Base-by-base conservation (phyloP, 35 echinoderm and acorn worm species). In the Strongylocentrotus purpuratus region DNA sequence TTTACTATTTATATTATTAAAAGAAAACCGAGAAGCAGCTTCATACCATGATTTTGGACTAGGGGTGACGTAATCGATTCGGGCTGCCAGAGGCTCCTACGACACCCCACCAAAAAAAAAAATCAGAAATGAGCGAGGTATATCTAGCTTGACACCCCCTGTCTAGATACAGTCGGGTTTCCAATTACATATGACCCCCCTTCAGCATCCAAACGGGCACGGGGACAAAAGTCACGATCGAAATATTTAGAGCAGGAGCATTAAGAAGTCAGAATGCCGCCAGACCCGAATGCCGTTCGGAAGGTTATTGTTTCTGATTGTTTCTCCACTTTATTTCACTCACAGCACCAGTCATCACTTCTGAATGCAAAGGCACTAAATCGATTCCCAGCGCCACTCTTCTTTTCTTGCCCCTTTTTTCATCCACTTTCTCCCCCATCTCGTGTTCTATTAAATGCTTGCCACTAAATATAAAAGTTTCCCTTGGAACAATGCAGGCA, bases 211-310 rank as follows among this genome's bases (percentile, higher is more conserved):
- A 89, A 89, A 46, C 45, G 32, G 15, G 87, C 32, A 89, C 45
- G 33, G 87, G 25, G 45, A 45, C 87, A 89, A 89, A 89, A 89
- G 87, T 33, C 32, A 46, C 87, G 87, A 89, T 89, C 87, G 87
- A 89, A 89, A 89, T 46, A 33, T 33, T 89, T 33, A 31, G 87
- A 31, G 15, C 87, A 89, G 17, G 65, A 18, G 45, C 87, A 89
- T 89, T 89, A 89, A 89, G 45, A 89, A 89, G 87, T 46, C 87
- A 89, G 87, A 18, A 46, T 28, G 87, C 87, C 87, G 87, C 33
- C 87, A 89, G 45, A 89, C 6, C 87, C 32, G 33, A 89, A 89
- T 33, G 45, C 45, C 15, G n/a, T 28, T 89, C 12, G 32, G 15
- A 33, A 22, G 33, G 87, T 89, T 89, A 89, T 46, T 89, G 33